Conservation (phyloP, 2,113 vertebrate species). For the Geothlypis trichas region DNA sequence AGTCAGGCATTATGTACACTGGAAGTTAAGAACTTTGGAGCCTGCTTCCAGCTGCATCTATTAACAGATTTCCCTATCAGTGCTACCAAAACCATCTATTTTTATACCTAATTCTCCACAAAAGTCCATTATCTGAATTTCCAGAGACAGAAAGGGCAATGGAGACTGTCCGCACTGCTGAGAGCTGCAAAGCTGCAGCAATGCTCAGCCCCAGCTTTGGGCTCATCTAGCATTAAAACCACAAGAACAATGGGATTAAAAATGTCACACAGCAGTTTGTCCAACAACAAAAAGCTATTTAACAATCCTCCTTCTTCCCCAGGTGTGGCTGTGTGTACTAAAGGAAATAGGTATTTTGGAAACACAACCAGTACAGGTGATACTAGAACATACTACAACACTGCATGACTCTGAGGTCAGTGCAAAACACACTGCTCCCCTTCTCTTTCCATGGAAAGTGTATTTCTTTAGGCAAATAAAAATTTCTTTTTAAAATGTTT, state of each 20-base stretch:
- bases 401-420: not conserved
- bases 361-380: not conserved
- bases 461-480: not conserved
- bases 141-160: not conserved
- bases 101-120: not conserved
- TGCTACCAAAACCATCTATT: not conserved
- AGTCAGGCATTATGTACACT: not conserved
- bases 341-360: not conserved
- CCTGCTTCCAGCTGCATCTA: not conserved
- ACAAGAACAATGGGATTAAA: not conserved
- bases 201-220: not conserved
- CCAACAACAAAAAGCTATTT: not conserved
- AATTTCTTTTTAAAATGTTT: not conserved
- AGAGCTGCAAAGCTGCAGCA: not conserved
- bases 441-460: not conserved
- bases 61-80: not conserved
- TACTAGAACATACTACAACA: not conserved
- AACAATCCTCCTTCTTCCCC: not conserved
- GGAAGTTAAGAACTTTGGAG: not conserved
- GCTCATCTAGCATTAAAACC: not conserved
- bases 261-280: not conserved
- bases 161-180: fast-evolving
- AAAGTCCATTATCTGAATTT: not conserved
- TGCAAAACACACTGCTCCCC: fast-evolving
- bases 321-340: not conserved